Evolutionary conservation across 2,888 invertebrate genomes (phyloP).

Genomic region (Brachyopa scutellaris): DNA sequence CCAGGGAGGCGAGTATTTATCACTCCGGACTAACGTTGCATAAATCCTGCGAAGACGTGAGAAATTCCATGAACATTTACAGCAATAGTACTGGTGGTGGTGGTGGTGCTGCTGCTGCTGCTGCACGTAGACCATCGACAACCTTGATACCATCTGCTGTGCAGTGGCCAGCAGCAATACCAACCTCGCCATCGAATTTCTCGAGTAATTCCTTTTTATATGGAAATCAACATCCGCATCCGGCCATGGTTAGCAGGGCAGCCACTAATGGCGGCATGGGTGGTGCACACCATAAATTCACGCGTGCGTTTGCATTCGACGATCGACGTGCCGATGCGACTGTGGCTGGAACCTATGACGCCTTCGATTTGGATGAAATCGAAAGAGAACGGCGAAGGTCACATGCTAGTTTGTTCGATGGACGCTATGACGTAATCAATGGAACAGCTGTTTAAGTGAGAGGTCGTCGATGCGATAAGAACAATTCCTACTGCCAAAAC

Average conservation of each 20-base stretch:
- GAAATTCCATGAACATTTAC: conserved; percentile 43
- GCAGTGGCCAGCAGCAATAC: conserved; percentile 81
- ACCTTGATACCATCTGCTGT: conserved; percentile 74
- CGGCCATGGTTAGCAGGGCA: conserved; percentile 50
- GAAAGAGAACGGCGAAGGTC: conserved; percentile 81
- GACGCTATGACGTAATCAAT: conserved; percentile 79
- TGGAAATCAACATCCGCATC: conserved; percentile 65
- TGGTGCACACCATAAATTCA: conserved; percentile 75
- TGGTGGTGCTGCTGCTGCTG: not conserved
- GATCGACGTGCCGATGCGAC: conserved; percentile 74
- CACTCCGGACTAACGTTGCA: conserved; percentile 76
- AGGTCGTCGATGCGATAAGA: not conserved
- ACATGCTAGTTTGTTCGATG: conserved; percentile 80
- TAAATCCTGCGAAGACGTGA: conserved; percentile 75
- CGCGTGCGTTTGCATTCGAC: conserved; percentile 78
- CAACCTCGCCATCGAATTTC: conserved; percentile 80
- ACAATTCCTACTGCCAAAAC: conserved; percentile 62
- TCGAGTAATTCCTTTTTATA: conserved; percentile 76
- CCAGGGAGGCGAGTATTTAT: conserved; percentile 73
- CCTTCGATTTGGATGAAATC: conserved; percentile 81
- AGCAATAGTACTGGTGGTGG: not conserved
- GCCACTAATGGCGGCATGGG: conserved; percentile 47
- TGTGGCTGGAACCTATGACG: conserved; percentile 74
- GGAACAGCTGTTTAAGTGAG: conserved; percentile 79
- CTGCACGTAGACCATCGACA: conserved; percentile 57